A percentile compares a stretch with the other conserved stretches of the same genome.
These are phyloP conservation scores for Atta colombica DNA, from an alignment of 1,140 invertebrate genomes.

Conservation along the genomic window DNA sequence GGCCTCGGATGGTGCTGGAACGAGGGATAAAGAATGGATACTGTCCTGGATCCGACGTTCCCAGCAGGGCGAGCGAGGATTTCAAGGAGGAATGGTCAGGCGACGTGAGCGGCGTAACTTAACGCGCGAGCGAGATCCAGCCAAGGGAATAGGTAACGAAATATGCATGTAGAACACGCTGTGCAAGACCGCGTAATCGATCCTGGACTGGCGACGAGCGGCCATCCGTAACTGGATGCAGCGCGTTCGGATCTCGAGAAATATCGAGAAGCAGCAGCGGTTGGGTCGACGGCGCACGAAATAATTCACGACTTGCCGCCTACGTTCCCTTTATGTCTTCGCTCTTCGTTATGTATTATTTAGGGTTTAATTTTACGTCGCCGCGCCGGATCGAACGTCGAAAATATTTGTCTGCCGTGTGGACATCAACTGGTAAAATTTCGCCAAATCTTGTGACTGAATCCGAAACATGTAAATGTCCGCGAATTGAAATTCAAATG, in stretches of 20 bases:
- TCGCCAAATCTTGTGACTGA: not conserved
- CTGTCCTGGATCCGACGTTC: conserved; percentile 27
- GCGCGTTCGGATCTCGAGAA: conserved; percentile 38
- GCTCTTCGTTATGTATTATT: conserved; percentile 52
- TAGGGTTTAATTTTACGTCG: conserved; percentile 50
- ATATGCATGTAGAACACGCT: conserved; percentile 43
- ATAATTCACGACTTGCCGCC: conserved; percentile 42
- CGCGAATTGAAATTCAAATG: not conserved
- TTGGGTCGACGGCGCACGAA: conserved; percentile 26
- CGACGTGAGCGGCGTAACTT: conserved; percentile 53
- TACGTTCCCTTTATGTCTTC: conserved; percentile 32
- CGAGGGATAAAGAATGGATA: conserved; percentile 56
- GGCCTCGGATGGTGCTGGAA: conserved; percentile 35
- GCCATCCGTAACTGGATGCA: conserved; percentile 17
- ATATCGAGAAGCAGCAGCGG: conserved; percentile 29
- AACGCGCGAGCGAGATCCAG: not conserved
- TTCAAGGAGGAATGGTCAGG: conserved; percentile 42
- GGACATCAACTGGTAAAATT: not conserved
- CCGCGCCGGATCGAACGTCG: conserved; percentile 24
- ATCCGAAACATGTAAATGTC: not conserved
- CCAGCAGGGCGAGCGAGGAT: conserved; percentile 27
- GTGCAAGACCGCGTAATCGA: conserved; percentile 39
- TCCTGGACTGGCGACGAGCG: conserved; percentile 1
- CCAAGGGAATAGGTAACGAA: conserved; percentile 44
- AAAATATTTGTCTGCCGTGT: not conserved